These are phyloP conservation scores for Drosophila kohkoa DNA, from an alignment of 1,140 invertebrate genomes.

Conservation along the genomic window DNA sequence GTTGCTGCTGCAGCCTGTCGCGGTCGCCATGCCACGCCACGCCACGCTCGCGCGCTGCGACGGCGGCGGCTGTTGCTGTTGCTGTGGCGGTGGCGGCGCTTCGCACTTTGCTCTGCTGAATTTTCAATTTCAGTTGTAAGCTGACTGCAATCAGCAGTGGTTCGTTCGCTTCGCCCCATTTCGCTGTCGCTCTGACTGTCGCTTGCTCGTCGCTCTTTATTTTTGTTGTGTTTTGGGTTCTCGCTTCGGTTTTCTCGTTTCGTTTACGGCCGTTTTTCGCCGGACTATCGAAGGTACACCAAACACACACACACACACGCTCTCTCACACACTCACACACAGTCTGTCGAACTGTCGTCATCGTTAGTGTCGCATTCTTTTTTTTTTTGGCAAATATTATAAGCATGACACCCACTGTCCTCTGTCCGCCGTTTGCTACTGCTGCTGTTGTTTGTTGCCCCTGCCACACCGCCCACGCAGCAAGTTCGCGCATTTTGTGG, in stretches of 20 bases:
- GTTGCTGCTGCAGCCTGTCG: constrained; percentile 58
- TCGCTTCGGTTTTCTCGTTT: constrained; percentile 30
- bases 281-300: constrained; percentile 16
- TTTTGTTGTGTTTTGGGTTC: constrained; percentile 15
- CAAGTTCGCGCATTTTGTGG: constrained; percentile 26
- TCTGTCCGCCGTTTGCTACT: background rate
- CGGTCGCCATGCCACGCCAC: constrained; percentile 46
- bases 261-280: constrained; percentile 52
- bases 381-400: constrained; percentile 50
- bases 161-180: constrained; percentile 62
- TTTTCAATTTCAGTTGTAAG: constrained; percentile 85
- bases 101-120: constrained; percentile 84
- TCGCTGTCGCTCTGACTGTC: constrained; percentile 32
- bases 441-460: background rate
- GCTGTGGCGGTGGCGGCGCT: constrained; percentile 58
- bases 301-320: background rate
- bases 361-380: constrained; percentile 2
- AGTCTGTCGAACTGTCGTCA: constrained; percentile 36
- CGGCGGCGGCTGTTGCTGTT: constrained; percentile 37
- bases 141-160: constrained; percentile 85
- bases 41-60: constrained; percentile 43
- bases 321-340: background rate
- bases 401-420: constrained; percentile 24
- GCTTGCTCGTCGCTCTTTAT: constrained; percentile 12
- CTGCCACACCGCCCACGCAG: constrained; percentile 23